Base-by-base conservation (phyloP, 2,888 invertebrate species). In the Notodonta dromedarius region DNA sequence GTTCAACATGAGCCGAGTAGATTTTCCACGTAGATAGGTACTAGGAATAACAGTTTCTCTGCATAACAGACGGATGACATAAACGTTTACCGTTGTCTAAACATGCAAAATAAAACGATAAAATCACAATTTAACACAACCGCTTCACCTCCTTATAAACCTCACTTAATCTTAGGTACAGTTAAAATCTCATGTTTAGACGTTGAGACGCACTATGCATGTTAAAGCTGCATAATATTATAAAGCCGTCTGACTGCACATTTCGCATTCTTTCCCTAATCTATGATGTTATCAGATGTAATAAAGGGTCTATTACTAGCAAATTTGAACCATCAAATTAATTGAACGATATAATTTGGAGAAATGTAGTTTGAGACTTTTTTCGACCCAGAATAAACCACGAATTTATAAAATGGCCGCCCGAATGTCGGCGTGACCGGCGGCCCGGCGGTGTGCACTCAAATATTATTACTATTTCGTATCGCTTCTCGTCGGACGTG, bases 21-120 rank as follows among this genome's bases (percentile, higher is more conserved):
- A 12, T 13, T 52, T 52, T 13, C 12, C 13, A 5, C 32, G 13
- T 52, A 46, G 46, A 46, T 46, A 24, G 24, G 24, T 2, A 46
- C 32, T 32, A 52, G 24, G 32, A 24, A 52, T 52, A 52, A 32
- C 24, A n/a, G 52, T 52, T 52, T 52, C 52, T 52, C 52, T n/a
- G 13, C 52, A 32, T 32, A 52, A 52, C n/a, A 32, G 6, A 24
- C n/a, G n/a, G 11, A 24, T 52, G 52, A 52, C 32, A 13, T 52
- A 50, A 50, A 12, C 51, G 51, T 52, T 52, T 32, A 52, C 32
- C 52, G 52, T 52, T 52, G 32, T 32, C 32, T 32, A 32, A 5
- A 32, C 52, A 52, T 52, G 32, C 52, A 52, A 35, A 52, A 32
- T 6, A 52, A n/a, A 46, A 32, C 52, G 52, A 52, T 52, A 52